These are phyloP conservation scores for Drosophila fungiperda DNA, from an alignment of 2,888 invertebrate species.

Conservation along the genomic window DNA sequence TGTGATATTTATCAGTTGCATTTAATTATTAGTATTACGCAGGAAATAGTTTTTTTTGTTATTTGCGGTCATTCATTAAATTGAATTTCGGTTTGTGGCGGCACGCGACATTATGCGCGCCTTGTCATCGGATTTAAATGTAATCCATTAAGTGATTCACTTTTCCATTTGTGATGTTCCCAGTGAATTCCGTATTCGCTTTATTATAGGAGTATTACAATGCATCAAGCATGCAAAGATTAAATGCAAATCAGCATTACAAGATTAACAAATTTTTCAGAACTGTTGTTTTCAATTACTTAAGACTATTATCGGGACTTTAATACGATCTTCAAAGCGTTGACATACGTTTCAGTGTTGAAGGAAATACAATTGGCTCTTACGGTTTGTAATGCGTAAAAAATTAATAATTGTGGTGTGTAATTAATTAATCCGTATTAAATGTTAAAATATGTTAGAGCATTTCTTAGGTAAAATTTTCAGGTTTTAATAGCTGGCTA, in stretches of 20 bases:
- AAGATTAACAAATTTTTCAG: not conserved
- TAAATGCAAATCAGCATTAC: slow-evolving; percentile 8
- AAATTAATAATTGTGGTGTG: not conserved
- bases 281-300: not conserved
- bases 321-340: not conserved
- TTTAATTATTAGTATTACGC: not conserved
- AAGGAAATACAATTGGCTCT: not conserved
- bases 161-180: slow-evolving; percentile 7
- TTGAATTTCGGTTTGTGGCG: slow-evolving; percentile 1
- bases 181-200: not conserved
- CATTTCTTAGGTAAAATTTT: not conserved
- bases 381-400: not conserved
- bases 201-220: slow-evolving; percentile 2
- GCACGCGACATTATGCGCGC: slow-evolving; percentile 29
- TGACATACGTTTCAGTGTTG: not conserved
- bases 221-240: not conserved
- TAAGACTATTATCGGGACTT: not conserved
- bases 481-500: not conserved
- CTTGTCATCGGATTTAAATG: slow-evolving; percentile 11
- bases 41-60: not conserved
- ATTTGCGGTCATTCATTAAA: slow-evolving; percentile 4
- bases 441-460: not conserved
- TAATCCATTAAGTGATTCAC: slow-evolving; percentile 20
- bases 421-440: not conserved
- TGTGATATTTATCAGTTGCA: not conserved